Evolutionary conservation across 2,888 invertebrate genomes (phyloP).

Genomic region (Strigamia transsilvanica): DNA sequence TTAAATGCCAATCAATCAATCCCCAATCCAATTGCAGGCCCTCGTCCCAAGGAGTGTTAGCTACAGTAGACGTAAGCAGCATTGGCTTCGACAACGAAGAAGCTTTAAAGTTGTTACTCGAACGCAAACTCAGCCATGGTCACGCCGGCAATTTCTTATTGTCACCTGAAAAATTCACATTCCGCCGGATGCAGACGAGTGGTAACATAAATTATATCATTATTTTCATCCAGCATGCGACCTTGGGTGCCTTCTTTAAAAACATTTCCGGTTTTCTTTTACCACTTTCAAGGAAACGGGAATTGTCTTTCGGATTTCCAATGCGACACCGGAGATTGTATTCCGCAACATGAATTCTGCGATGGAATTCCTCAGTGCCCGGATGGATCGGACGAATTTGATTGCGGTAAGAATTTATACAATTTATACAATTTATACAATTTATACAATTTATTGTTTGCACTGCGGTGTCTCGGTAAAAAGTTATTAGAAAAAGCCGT

Average conservation of each 20-base stretch:
- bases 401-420: constrained; percentile 66
- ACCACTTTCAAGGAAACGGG: not conserved
- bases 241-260: constrained; percentile 28
- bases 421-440: no score
- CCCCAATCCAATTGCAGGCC: constrained; percentile 16
- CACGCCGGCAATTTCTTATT: constrained; percentile 68
- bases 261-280: constrained; percentile 31
- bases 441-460: no score
- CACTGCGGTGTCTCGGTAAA: no score
- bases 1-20: constrained; percentile 68
- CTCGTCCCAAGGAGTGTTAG: constrained; percentile 60
- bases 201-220: not conserved
- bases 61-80: constrained; percentile 75
- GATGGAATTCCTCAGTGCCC: constrained; percentile 71
- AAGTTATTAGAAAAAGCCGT: no score
- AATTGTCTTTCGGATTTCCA: constrained; percentile 54
- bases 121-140: constrained; percentile 69
- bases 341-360: constrained; percentile 69
- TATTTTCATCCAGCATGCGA: not conserved
- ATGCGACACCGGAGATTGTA: constrained; percentile 73
- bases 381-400: constrained; percentile 75
- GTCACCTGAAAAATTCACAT: constrained; percentile 71
- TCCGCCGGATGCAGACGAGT: constrained; percentile 62
- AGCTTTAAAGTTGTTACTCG: constrained; percentile 68
- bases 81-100: constrained; percentile 69